Base-by-base conservation (phyloP, 35 echinoderm and acorn worm species). In the Anneissia japonica region DNA sequence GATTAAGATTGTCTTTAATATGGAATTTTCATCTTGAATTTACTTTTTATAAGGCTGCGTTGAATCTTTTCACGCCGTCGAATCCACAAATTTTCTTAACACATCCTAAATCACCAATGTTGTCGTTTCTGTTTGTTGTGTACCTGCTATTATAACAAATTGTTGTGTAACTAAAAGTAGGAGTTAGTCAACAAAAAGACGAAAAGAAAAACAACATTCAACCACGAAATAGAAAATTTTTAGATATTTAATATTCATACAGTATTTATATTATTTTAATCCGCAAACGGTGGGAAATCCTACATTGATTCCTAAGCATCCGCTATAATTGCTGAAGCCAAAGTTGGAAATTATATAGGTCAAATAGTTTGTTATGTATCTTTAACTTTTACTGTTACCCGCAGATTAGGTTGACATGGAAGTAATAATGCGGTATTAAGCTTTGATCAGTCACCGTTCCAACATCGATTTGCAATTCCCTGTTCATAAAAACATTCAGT, bases 321-420 rank as follows among this genome's bases (percentile, higher is more conserved):
- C 51, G 51, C 51, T 64, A 64, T n/a, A n/a, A n/a, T 64, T 64
- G 26, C 51, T 9, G 51, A 64, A 23, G 51, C 51, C 51, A 64
- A 64, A 64, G 51, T 64, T 64, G 21, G 51, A 6, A 64, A 64
- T 64, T 2, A 64, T 64, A 64, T 64, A 64, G 51, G 51, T 64
- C 51, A 64, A 64, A 64, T 64, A 64, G 51, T 64, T 64, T 64
- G 51, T 64, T 64, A 64, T 64, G 51, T 64, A 64, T 64, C 51
- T 23, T 2, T 19, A 64, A 64, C 11, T 64, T 6, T 19, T 64
- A 64, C 10, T 64, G 51, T 64, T 64, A 64, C 51, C 10, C 10
- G 6, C 51, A 2, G 51, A 64, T 64, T 64, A 64, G 2, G 26
- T 23, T 16, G 51, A 16, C 7, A 12, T 23, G 51, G 51, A 64